Evolutionary conservation across 2,888 invertebrate genomes (phyloP).

Genomic region (Caenorhabditis macrosperma): DNA sequence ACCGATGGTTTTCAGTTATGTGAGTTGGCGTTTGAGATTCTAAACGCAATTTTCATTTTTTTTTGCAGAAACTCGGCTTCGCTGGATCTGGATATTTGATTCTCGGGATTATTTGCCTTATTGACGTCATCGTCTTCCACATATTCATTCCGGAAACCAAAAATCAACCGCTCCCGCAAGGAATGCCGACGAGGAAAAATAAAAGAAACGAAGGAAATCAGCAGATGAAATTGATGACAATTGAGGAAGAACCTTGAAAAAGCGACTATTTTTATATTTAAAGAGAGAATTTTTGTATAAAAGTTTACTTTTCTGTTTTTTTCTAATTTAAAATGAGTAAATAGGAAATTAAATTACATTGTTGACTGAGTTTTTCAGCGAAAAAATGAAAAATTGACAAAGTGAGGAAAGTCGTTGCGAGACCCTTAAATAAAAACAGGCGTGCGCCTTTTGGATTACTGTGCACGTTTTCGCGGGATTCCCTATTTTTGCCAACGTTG

Average conservation of each 20-base stretch:
- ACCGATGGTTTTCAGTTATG: conserved; percentile 68
- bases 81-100: conserved; percentile 61
- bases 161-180: conserved; percentile 58
- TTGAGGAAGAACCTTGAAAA: conserved; percentile 17
- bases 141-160: conserved; percentile 70
- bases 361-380: too few relatives aligned
- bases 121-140: conserved; percentile 60
- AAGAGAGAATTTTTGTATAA: background rate
- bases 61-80: conserved; percentile 53
- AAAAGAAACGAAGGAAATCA: conserved; percentile 3
- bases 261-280: too few relatives aligned
- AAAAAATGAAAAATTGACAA: too few relatives aligned
- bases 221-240: conserved; percentile 25
- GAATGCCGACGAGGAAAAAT: conserved; percentile 53
- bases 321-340: too few relatives aligned
- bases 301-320: too few relatives aligned
- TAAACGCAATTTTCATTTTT: background rate
- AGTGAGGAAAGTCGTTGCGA: background rate
- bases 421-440: background rate
- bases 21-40: conserved; percentile 17
- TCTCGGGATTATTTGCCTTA: conserved; percentile 53
- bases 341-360: too few relatives aligned
- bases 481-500: too few relatives aligned
- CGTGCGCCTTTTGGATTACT: background rate
- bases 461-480: background rate